phyloP scores from a whole-genome alignment of 23 tunicate species.

The Trididemnum clinides region DNA sequence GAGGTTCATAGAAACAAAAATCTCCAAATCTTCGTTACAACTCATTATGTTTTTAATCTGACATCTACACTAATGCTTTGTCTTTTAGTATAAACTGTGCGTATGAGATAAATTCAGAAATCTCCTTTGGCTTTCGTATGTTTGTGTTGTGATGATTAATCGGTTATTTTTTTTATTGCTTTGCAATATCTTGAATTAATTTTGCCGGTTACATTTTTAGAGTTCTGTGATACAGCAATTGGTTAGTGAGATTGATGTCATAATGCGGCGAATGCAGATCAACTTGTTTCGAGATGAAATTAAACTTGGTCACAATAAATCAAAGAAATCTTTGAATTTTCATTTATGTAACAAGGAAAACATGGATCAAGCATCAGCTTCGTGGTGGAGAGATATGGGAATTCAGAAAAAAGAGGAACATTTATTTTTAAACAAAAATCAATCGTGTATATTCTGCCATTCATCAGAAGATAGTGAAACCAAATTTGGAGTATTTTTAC shows the following conservation, averaged over 20 bases:
- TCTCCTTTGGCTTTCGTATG: too few relatives aligned
- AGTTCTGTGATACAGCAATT: not conserved
- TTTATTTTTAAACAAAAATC: not conserved
- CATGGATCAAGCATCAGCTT: not conserved
- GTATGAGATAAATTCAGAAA: too few relatives aligned
- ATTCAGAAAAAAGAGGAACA: conserved; percentile 17
- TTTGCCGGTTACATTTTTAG: not conserved
- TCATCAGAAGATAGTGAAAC: conserved; percentile 41
- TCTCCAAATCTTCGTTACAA: too few relatives aligned
- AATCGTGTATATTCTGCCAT: conserved; percentile 48
- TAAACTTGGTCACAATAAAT: not conserved
- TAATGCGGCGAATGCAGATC: conserved; percentile 7
- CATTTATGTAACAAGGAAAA: not conserved
- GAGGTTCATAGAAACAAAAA: too few relatives aligned
- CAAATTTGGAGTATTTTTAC: conserved; percentile 61
- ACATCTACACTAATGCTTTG: too few relatives aligned
- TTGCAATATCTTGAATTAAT: not conserved
- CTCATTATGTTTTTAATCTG: too few relatives aligned
- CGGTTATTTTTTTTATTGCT: not conserved
- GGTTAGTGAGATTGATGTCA: not conserved
- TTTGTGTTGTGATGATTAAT: too few relatives aligned
- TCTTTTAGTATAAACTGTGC: too few relatives aligned
- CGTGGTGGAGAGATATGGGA: conserved; percentile 48
- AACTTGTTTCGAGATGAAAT: not conserved
- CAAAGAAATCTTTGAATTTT: not conserved